Base-by-base conservation (phyloP, 1,140 invertebrate species). In the Ceratina japonica region DNA sequence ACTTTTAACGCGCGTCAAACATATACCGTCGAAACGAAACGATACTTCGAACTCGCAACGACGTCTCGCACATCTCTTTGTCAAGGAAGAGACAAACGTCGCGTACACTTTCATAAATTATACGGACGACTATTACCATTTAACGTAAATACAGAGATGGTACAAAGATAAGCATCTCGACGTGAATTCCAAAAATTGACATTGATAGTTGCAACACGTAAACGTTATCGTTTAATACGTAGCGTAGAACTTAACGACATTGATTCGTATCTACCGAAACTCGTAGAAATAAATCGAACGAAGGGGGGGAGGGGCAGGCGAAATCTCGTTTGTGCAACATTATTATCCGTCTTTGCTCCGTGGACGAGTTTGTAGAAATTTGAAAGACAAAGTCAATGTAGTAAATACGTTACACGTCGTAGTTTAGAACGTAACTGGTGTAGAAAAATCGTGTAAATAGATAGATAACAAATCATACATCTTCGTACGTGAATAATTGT, bases 381-480 rank as follows among this genome's bases (percentile, higher is more conserved):
- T 71, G 58, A 72, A 72, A 78, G 69, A 78, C 68, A 56, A 75
- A 71, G 58, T 77, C 62, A 77, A 77, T 71, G 22, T 52, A n/a
- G n/a, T n/a, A 44, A 72, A 76, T 76, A 70, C 37, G 44, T 72
- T 78, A 72, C 18, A 49, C 58, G 66, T 58, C 37, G 27, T 78
- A 72, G n/a, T 5, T 72, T 44, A 18, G 20, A 78, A 78, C 68
- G 72, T 44, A 78, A 78, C 27, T 72, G 63, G 16, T 24, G 15
- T 78, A 72, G 69, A 78, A 78, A 78, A 78, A 72, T 16, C 63
- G 69, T 62, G 54, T 70, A 76, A 59, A 58, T 76, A 64, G 68
- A 62, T 69, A 71, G 5, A 56, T 63, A 72, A 78, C 20, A 78
- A 72, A 78, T 78, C 22, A 63, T 78, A 78, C 75, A 78, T 64